Percentiles rank a stretch among this genome's conserved stretches.
phyloP scores from a whole-genome alignment of 2,797 vertebrate genomes.

The Gallirallus australis region DNA sequence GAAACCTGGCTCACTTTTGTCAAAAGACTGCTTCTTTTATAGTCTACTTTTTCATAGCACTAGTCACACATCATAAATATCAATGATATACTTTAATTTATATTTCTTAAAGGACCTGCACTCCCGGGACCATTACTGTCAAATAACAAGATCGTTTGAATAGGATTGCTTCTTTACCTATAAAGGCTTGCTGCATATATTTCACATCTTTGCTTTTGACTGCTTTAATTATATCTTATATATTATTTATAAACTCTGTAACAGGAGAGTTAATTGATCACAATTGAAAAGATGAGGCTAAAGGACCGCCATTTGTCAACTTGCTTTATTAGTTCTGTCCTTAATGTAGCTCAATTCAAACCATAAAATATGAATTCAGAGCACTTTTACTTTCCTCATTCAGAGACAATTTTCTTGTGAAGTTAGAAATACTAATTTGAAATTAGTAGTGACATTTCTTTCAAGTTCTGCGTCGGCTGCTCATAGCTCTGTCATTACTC shows the following conservation, averaged over 20 bases:
- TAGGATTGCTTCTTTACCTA: not conserved
- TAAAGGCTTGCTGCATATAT: not conserved
- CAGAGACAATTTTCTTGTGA: not conserved
- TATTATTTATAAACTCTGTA: not conserved
- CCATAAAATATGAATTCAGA: not conserved
- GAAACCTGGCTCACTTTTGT: not conserved
- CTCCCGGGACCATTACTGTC: not conserved
- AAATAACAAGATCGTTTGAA: not conserved
- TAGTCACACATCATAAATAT: not conserved
- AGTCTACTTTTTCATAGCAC: not conserved
- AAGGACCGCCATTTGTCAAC: not conserved
- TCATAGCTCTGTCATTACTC: not conserved
- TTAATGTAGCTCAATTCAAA: not conserved
- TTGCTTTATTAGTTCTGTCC: not conserved
- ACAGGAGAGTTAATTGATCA: not conserved
- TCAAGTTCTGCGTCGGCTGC: not conserved
- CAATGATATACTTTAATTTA: not conserved
- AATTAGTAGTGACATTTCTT: not conserved
- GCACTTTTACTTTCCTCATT: not conserved
- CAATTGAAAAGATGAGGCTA: not conserved
- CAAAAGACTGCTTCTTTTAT: not conserved
- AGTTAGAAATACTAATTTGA: constrained; percentile 5
- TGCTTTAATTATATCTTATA: not conserved
- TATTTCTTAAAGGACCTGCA: not conserved
- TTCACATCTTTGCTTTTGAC: not conserved